Conservation (phyloP, 2,113 vertebrate genomes). For the Mugil cephalus region DNA sequence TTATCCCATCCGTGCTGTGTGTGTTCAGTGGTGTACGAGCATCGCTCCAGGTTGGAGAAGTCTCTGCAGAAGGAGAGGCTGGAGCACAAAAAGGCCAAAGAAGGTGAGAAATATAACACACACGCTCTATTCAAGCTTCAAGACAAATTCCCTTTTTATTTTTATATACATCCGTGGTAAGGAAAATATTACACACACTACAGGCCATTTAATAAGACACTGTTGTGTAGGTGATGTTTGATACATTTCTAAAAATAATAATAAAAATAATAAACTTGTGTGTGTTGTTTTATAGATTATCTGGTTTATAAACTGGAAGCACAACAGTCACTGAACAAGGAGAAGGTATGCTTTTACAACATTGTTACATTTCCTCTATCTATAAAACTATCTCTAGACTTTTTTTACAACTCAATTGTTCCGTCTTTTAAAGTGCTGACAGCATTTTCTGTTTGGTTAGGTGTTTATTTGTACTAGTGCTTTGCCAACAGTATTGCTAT, state of each 20-base stretch:
- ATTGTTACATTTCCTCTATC: neutral
- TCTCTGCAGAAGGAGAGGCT: conserved; percentile 97
- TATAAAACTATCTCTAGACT: neutral
- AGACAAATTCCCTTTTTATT: neutral
- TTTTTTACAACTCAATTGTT: neutral
- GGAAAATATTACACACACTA: neutral
- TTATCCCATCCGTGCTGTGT: conserved; percentile 22
- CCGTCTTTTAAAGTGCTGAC: neutral
- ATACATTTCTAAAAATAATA: no score
- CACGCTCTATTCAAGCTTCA: neutral
- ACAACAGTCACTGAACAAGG: conserved; percentile 96
- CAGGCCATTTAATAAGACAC: no score
- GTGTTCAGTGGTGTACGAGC: conserved; percentile 95
- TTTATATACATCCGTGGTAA: neutral
- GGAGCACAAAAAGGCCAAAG: conserved; percentile 98
- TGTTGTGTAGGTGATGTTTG: no score
- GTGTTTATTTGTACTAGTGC: neutral
- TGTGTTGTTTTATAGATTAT: conserved; percentile 86
- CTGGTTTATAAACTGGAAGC: conserved; percentile 96
- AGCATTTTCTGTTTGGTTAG: neutral
- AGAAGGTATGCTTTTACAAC: conserved; percentile 86
- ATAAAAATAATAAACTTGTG: neutral
- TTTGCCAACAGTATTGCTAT: neutral
- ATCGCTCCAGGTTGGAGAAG: conserved; percentile 97
- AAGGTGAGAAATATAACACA: conserved; percentile 86